Conservation (phyloP, 2,113 vertebrate genomes). For the Mixornis gularis region DNA sequence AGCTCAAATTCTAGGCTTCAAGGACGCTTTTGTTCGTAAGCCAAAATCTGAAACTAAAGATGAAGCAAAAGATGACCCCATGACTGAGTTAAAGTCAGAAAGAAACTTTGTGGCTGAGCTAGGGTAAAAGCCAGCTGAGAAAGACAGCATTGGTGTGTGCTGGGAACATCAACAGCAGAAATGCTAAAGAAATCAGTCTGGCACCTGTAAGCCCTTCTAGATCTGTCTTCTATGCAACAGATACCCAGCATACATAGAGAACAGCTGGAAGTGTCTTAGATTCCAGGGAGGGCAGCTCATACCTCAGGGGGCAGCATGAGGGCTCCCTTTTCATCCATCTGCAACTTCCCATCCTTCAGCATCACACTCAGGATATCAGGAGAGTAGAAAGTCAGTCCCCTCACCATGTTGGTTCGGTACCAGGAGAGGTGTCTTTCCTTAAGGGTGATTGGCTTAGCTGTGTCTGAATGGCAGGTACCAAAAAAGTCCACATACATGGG, state of each 20-base stretch:
- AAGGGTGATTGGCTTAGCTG: slow-evolving; percentile 73
- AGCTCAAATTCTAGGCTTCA: neutral
- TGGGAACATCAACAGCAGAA: neutral
- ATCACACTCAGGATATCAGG: slow-evolving; percentile 72
- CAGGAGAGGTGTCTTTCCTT: slow-evolving; percentile 76
- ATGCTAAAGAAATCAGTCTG: neutral
- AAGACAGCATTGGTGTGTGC: neutral
- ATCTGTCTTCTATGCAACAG: neutral
- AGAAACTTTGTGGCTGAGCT: neutral
- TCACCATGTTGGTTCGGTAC: slow-evolving; percentile 69
- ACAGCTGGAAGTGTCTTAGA: neutral
- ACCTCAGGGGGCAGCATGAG: slow-evolving; percentile 66
- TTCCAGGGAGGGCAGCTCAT: neutral
- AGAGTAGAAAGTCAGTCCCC: slow-evolving; percentile 74
- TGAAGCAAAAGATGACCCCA: neutral
- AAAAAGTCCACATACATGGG: slow-evolving; percentile 86
- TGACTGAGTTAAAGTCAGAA: neutral
- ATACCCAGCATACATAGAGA: neutral
- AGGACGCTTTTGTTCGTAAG: neutral
- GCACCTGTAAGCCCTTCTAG: neutral
- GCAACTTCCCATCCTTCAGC: slow-evolving; percentile 68
- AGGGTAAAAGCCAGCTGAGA: neutral
- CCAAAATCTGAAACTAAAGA: neutral
- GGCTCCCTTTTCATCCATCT: slow-evolving; percentile 64
- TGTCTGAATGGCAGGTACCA: slow-evolving; percentile 88